phyloP scores from a whole-genome alignment of 2,113 vertebrate species.

The Podocnemis expansa region DNA sequence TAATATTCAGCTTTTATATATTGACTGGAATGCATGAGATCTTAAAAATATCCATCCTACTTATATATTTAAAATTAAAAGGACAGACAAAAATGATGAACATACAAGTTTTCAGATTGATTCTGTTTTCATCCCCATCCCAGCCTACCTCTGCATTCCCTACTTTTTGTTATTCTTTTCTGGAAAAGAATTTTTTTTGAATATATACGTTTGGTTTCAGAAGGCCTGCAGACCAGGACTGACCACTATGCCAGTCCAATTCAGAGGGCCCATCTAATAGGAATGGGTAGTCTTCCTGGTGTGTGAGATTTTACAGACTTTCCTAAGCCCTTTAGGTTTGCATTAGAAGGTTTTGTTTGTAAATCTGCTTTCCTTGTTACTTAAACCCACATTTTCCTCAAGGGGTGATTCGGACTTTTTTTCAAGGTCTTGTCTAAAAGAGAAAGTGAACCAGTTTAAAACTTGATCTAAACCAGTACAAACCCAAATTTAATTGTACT shows the following conservation, averaged over 20 bases:
- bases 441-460: not conserved
- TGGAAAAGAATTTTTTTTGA: not conserved
- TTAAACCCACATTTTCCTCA: not conserved
- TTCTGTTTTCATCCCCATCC: not conserved
- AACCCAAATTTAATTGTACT: not conserved
- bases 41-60: conserved; percentile 48
- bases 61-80: conserved; percentile 49
- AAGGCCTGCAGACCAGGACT: not conserved
- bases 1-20: conserved; percentile 61
- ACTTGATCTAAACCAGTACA: not conserved
- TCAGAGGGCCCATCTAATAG: not conserved
- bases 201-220: not conserved
- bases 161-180: not conserved
- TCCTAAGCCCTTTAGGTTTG: not conserved
- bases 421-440: not conserved
- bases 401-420: not conserved
- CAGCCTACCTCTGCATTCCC: not conserved
- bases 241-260: not conserved
- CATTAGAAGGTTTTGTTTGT: not conserved
- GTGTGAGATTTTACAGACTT: not conserved
- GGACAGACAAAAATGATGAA: not conserved
- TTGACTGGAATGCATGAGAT: conserved; percentile 59
- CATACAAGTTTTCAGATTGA: not conserved
- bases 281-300: not conserved
- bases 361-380: not conserved